Percentiles rank a stretch among this genome's conserved stretches.
Conservation (phyloP, 2,888 invertebrate genomes). For the Polietes domitor region DNA sequence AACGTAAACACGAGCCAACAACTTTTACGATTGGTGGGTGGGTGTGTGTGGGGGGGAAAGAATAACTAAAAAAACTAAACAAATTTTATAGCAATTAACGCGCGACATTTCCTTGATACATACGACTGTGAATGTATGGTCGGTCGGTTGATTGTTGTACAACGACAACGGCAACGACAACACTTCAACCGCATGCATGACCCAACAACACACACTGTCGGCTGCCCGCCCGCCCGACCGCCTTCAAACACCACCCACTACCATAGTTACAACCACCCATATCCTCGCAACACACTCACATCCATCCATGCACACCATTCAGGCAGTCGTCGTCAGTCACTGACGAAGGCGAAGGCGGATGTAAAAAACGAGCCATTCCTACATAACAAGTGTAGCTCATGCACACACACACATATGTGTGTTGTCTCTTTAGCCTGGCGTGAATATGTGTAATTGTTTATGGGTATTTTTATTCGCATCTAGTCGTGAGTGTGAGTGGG, state of each 20-base stretch:
- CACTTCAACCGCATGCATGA: slow-evolving; percentile 21
- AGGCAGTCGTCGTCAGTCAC: neutral
- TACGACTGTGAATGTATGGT: neutral
- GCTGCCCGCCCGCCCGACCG: neutral
- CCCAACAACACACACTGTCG: neutral
- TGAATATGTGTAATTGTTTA: neutral
- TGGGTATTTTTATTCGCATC: neutral
- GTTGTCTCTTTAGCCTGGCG: neutral
- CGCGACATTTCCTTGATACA: slow-evolving; percentile 50
- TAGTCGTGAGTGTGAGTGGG: neutral
- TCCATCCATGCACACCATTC: neutral
- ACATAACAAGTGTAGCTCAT: slow-evolving; percentile 41
- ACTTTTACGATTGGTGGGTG: neutral
- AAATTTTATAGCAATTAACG: slow-evolving; percentile 61
- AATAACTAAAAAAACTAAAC: slow-evolving; percentile 30
- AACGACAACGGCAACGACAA: neutral
- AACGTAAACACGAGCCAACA: neutral
- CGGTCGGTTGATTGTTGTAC: slow-evolving; percentile 23
- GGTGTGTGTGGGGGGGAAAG: neutral
- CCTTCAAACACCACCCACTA: neutral
- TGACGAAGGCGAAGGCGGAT: slow-evolving; percentile 40
- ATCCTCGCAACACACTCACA: neutral
- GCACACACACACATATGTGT: neutral
- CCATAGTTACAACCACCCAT: neutral
- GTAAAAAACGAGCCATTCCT: slow-evolving; percentile 40